Base-by-base conservation (phyloP, 1,140 invertebrate species). In the Eufriesea mexicana region DNA sequence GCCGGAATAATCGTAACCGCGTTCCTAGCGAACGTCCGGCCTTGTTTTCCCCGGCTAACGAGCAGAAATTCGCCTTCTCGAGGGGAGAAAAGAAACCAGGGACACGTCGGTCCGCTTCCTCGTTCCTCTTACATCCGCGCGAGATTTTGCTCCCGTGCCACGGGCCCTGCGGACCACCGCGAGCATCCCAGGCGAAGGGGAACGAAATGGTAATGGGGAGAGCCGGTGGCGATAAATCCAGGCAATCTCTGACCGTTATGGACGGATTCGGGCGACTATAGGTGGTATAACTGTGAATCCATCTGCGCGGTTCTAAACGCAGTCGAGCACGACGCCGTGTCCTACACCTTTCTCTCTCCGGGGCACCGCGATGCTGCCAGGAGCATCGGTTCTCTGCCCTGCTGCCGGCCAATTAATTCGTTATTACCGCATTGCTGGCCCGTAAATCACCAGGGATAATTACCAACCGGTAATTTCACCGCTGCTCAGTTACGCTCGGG, bases 401-500 rank as follows among this genome's bases (percentile, higher is more conserved):
- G 28, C 47, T 14, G 18, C 62, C 71, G 59, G 54, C 75, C 88
- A 89, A 89, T 89, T 89, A 89, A 89, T 89, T 89, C 85, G 79
- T 86, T 87, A 89, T 89, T 89, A 86, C 80, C 87, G 85, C 88
- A 91, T 89, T 83, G 81, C 83, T 79, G 70, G 76, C 66, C 73
- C 81, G 85, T 85, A 88, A 90, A 78, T 88, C 89, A 91, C 91
- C 89, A 88, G 87, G 79, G 86, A 79, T 75, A 90, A 84, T 86
- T 83, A 73, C 62, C 78, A 83, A 90, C 89, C 79, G 79, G 89
- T 93, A 92, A 90, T 92, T 85, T 85, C 89, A 89, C 88, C 89
- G 91, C 91, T 90, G 87, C 76, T 90, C 86, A 85, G 89, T 89
- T 84, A 89, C 84, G 86, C 88, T 88, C 66, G 76, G 83, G 66